Evolutionary conservation across 2,797 vertebrate genomes (phyloP), one percentile per base, ranked within the genome.

Genomic region (Sebastes umbrosus): DNA sequence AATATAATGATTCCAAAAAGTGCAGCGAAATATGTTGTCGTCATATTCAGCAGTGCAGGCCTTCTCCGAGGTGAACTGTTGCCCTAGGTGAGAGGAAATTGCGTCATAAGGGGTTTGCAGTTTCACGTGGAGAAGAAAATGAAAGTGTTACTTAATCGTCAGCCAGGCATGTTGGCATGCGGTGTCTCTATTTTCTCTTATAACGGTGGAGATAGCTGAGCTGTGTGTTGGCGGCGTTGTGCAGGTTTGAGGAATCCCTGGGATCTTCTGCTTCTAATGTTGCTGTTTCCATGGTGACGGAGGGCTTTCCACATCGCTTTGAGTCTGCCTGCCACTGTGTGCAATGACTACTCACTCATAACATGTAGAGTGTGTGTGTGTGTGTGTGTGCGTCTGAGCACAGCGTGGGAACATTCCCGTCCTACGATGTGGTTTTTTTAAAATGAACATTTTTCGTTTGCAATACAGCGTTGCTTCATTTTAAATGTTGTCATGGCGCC

Each of bases 201-300:
- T 59, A 29, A 29, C 31, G 68, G 22, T 74, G 64, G 34, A 39
- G 65, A 36, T 73, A 64, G 59, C 62, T 31, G 54, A 32, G 52
- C 57, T 36, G 66, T 76, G 84, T 84, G 84, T 88, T 65, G 75
- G 83, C 58, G 75, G 83, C 58, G 31, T 66, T 18, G 65, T 59
- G 76, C 81, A 75, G 80, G 59, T 86, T 77, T 77, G 85, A 90
- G 93, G 92, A 93, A 92, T 92, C 91, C 90, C 93, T 87, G 88
- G 91, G 90, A 89, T 92, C 82, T 79, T 92, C 88, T 89, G 68
- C 73, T 54, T 86, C 82, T 89, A 77, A 85, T 87, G 84, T 87
- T 69, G 80, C 84, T 85, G 93, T 94, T 94, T 90, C 93, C 88
- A 94, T 93, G 91, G 93, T 72, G 90, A 95, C 91, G 1, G 18